phyloP scores from a whole-genome alignment of 2,113 vertebrate species.

The Oncorhynchus gorbuscha region DNA sequence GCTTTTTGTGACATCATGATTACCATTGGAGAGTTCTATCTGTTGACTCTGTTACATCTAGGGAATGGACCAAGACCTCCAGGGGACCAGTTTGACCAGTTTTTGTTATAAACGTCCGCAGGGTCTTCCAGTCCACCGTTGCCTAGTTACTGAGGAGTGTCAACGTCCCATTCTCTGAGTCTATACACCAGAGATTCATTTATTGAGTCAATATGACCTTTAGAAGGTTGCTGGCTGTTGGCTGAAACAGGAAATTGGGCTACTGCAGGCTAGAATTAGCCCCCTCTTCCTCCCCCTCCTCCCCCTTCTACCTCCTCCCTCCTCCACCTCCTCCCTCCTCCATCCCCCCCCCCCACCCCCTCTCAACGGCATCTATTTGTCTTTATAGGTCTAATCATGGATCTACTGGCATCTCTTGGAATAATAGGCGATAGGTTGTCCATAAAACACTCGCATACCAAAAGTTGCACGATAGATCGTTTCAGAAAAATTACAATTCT shows the following conservation, averaged over 20 bases:
- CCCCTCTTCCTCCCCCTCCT: slow-evolving; percentile 6
- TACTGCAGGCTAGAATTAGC: slow-evolving; percentile 22
- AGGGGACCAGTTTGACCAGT: no score
- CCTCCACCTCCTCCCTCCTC: background rate
- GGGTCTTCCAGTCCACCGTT: slow-evolving; percentile 40
- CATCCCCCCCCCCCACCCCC: background rate
- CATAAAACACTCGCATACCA: background rate
- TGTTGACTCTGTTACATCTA: no score
- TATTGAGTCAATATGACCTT: slow-evolving; percentile 61
- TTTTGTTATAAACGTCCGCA: slow-evolving; percentile 7
- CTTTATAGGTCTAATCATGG: slow-evolving; percentile 22
- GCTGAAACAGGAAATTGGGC: no score
- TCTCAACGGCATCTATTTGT: slow-evolving; percentile 29
- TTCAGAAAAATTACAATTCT: background rate
- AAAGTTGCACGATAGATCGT: background rate
- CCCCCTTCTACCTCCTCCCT: background rate
- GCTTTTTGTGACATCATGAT: no score
- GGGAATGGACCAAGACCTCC: no score
- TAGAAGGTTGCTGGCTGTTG: background rate
- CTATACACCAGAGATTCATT: slow-evolving; percentile 41
- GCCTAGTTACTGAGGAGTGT: slow-evolving; percentile 50
- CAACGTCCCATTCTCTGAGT: slow-evolving; percentile 39
- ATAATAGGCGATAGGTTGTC: background rate
- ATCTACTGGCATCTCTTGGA: background rate
- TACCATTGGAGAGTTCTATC: no score